A percentile compares a stretch with the other conserved stretches of the same genome.
Evolutionary conservation across 2,797 vertebrate genomes (phyloP).

Genomic region (Hapalemur alaotrensis): DNA sequence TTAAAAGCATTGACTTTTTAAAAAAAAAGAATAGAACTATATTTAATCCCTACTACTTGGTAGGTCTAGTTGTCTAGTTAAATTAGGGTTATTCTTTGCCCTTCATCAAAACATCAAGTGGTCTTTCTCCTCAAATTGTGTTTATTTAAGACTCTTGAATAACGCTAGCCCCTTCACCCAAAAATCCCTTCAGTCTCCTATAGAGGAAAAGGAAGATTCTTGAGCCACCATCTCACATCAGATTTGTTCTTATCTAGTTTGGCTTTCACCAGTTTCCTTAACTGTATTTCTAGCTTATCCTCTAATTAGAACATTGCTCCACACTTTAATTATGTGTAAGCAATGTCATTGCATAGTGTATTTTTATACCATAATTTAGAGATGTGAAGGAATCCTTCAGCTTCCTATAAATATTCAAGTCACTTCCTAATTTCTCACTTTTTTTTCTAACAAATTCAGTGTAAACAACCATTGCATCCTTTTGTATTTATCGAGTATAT

Average conservation of each 20-base stretch:
- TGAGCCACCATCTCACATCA: neutral
- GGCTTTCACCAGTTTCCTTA: neutral
- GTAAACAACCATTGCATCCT: neutral
- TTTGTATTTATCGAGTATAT: neutral
- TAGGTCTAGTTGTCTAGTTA: conserved; percentile 4
- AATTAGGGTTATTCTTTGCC: neutral
- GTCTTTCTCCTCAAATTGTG: conserved; percentile 35
- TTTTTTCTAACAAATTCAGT: neutral
- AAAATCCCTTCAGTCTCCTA: neutral
- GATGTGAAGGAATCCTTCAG: neutral
- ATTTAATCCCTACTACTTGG: neutral
- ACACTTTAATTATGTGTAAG: neutral
- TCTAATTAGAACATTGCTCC: neutral
- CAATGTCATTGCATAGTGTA: neutral
- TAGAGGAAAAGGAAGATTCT: neutral
- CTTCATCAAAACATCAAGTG: conserved; percentile 11
- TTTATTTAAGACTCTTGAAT: conserved; percentile 30
- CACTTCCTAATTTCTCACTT: neutral
- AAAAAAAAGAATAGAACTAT: neutral
- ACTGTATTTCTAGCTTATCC: neutral
- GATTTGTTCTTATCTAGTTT: neutral
- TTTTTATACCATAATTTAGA: neutral
- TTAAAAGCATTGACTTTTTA: neutral
- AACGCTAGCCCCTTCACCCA: neutral
- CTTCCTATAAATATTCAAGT: neutral